Evolutionary conservation across 2,113 vertebrate species (phyloP).

Genomic region (Nothoprocta pentlandii): DNA sequence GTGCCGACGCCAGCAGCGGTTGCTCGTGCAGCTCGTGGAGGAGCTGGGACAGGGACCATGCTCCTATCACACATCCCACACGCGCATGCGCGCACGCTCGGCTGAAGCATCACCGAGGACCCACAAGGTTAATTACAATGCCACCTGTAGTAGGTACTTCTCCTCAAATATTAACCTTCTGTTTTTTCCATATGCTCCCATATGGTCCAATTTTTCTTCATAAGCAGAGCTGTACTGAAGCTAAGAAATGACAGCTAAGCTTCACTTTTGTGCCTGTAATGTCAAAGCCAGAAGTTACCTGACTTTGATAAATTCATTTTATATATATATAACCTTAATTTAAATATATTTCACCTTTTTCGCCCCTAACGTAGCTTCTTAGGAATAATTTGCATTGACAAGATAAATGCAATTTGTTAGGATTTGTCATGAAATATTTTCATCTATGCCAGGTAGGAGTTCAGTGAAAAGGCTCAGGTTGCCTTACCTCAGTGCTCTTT

Average conservation of each 20-base stretch:
- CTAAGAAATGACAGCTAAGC: conserved; percentile 13
- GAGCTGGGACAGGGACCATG: background rate
- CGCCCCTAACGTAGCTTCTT: background rate
- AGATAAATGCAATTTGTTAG: conserved; percentile 63
- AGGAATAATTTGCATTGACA: conserved; percentile 34
- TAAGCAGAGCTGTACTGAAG: background rate
- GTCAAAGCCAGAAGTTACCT: background rate
- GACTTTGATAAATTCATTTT: background rate
- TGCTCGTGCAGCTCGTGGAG: rapidly evolving
- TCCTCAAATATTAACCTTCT: conserved; percentile 17
- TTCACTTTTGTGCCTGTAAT: background rate
- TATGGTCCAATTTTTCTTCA: conserved; percentile 17
- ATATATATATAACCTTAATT: background rate
- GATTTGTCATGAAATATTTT: conserved; percentile 53
- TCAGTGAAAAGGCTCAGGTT: conserved; percentile 48
- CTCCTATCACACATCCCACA: background rate
- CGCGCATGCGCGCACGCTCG: background rate
- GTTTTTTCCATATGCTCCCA: conserved; percentile 50
- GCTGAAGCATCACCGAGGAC: background rate
- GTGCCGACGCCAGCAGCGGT: rapidly evolving
- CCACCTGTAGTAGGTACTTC: conserved; percentile 34
- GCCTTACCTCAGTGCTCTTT: conserved; percentile 40
- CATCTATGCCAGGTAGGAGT: conserved; percentile 50
- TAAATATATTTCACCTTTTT: background rate
- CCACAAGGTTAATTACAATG: conserved; percentile 36